phyloP scores from a whole-genome alignment of 2,888 invertebrate species.

The Luperina nickerlii region DNA sequence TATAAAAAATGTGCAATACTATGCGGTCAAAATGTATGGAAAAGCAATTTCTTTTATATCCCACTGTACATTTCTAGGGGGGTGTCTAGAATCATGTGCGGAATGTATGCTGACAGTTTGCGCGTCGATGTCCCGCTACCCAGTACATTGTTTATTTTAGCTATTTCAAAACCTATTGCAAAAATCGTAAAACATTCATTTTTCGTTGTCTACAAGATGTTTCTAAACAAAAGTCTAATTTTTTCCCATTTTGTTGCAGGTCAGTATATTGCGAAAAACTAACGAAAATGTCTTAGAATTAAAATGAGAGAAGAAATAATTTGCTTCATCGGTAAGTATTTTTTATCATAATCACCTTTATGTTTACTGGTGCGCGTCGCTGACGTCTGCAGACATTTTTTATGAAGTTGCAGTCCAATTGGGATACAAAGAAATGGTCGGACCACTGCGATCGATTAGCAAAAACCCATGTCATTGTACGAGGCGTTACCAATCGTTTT shows the following conservation, averaged over 20 bases:
- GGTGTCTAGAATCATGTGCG: neutral
- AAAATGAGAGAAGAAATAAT: slow-evolving; percentile 39
- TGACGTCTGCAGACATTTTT: slow-evolving; percentile 59
- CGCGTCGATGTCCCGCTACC: neutral
- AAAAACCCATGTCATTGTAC: slow-evolving; percentile 70
- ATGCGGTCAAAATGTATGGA: neutral
- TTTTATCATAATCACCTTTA: slow-evolving; percentile 60
- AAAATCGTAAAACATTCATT: neutral
- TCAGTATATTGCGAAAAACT: slow-evolving; percentile 64
- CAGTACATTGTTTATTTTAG: neutral
- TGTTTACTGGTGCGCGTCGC: slow-evolving; percentile 65
- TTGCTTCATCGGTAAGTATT: slow-evolving; percentile 63
- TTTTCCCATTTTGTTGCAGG: slow-evolving; percentile 70
- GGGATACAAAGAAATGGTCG: slow-evolving; percentile 64
- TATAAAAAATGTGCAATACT: neutral
- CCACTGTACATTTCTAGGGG: too few species aligned
- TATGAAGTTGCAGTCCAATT: slow-evolving; percentile 57
- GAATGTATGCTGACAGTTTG: neutral
- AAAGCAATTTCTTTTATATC: neutral
- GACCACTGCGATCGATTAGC: slow-evolving; percentile 60
- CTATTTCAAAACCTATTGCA: too few species aligned
- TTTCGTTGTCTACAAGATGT: neutral
- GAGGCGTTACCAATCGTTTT: slow-evolving; percentile 54
- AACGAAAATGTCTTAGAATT: slow-evolving; percentile 39
- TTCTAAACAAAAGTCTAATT: slow-evolving; percentile 19